Base-by-base conservation (phyloP, 1,140 invertebrate genomes). In the Neodiprion virginianus region DNA sequence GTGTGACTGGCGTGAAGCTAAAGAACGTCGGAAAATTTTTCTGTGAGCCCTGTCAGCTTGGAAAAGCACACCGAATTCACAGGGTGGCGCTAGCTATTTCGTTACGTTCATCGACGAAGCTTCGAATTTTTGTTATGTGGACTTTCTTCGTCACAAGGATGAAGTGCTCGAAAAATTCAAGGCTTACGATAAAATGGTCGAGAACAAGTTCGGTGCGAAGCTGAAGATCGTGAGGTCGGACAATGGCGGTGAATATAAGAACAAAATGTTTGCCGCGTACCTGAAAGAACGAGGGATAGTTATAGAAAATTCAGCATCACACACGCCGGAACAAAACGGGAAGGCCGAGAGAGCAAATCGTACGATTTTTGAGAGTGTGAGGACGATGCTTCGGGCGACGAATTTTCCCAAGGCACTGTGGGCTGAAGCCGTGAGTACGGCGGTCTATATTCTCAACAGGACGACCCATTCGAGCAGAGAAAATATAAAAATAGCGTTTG, bases 81-180 rank as follows among this genome's bases (percentile, higher is more conserved):
- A 84, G 48, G 84, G 86, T 50, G 82, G 81, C 14, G 80, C 81
- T 8, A 73, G 71, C 10, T 90, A 88, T 75, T 84, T 87, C 49
- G 47, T 88, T 1, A 87, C 89, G 0, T 87, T 90, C 49, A 88
- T 87, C 5, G 88, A 90, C 79, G 88, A 90, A 40, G 86, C 71
- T 70, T 80, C 84, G 8, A 77, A 84, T 61, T 87, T 86, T 79
- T 81, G 83, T 74, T 81, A 79, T 74, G 80, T 87, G n/a, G 83
- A 85, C 72, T 79, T 89, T 69, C 69, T 90, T n/a, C 84, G 83
- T 65, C 78, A 80, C 4, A 90, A 89, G 79, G 79, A 71, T 69
- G 80, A 87, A 53, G 86, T 87, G 1, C 78, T 85, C 12, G 67
- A 83, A n/a, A 80, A 82, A 76, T 86, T 88, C 50, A 78, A 82